phyloP scores from a whole-genome alignment of 2,888 invertebrate genomes.

The Pocota personata region DNA sequence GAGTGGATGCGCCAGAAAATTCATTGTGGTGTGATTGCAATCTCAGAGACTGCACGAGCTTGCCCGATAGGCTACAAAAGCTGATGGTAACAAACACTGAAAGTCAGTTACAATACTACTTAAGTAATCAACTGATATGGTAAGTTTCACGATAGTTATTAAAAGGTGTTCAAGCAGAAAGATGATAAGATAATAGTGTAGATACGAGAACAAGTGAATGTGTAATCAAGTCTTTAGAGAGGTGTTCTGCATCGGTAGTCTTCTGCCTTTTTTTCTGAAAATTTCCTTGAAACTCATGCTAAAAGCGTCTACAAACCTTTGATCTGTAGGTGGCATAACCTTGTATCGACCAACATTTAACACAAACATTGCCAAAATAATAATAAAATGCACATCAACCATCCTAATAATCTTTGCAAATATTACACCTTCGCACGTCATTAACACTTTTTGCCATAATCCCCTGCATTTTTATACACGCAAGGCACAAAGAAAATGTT shows the following conservation, averaged over 20 bases:
- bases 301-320: not conserved
- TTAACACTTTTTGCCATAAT: not conserved
- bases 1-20: conserved; percentile 12
- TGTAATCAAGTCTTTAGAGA: not conserved
- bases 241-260: not conserved
- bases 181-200: not conserved
- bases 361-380: not conserved
- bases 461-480: not conserved
- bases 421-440: not conserved
- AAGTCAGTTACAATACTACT: conserved; percentile 3
- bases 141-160: not conserved
- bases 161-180: not conserved
- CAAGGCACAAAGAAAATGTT: not conserved
- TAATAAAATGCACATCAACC: not conserved
- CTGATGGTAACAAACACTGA: not conserved
- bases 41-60: not conserved
- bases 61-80: not conserved
- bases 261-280: not conserved
- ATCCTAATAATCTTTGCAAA: not conserved
- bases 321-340: not conserved
- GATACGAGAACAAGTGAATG: too few species aligned
- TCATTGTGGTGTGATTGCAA: not conserved
- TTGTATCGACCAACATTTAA: not conserved
- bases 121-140: not conserved
- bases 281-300: not conserved